Base-by-base conservation (phyloP, 2,888 invertebrate genomes). In the Siphlonurus alternatus region DNA sequence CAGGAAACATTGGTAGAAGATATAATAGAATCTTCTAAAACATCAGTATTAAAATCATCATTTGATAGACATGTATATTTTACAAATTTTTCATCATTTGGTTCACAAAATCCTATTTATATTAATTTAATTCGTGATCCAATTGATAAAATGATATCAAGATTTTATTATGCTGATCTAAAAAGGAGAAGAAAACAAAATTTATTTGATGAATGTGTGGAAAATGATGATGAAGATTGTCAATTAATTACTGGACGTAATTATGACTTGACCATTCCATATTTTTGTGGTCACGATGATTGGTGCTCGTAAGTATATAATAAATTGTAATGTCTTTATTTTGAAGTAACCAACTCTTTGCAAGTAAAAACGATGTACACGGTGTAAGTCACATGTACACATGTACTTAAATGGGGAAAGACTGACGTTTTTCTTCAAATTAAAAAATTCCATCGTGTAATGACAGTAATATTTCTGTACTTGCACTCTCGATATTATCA, bases 271-370 rank as follows among this genome's bases (percentile, higher is more conserved):
- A 74, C 79, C 7, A 79, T 84, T 67, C 80, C 84, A 1, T 81
- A 83, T 71, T 84, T 84, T 71, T 85, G 84, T 70, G 84, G 85
- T 22, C 82, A 84, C 66, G 77, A 82, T 69, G 71, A 74, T 23
- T 74, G 78, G 66, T 84, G 84, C 73, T 76, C 76, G 83, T 83
- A 75, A 78, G 80, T 77, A 70, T n/a, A n/a, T n/a, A n/a, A n/a
- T n/a, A n/a, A n/a, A 61, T 38, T 19, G 15, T 2, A 25, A 60
- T 7, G 23, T 20, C 20, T 60, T 59, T 56, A 23, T 65, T 2
- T 23, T 24, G 1, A 23, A 19, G 25, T n/a, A n/a, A 19, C 23
- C 2, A 62, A 61, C 25, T 56, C 18, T 53, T 7, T 51, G n/a
- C n/a, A 60, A 7, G n/a, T 15, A n/a, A 53, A 53, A 53, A 53